phyloP scores from a whole-genome alignment of 2,797 vertebrate species.

The Vultur gryphus region DNA sequence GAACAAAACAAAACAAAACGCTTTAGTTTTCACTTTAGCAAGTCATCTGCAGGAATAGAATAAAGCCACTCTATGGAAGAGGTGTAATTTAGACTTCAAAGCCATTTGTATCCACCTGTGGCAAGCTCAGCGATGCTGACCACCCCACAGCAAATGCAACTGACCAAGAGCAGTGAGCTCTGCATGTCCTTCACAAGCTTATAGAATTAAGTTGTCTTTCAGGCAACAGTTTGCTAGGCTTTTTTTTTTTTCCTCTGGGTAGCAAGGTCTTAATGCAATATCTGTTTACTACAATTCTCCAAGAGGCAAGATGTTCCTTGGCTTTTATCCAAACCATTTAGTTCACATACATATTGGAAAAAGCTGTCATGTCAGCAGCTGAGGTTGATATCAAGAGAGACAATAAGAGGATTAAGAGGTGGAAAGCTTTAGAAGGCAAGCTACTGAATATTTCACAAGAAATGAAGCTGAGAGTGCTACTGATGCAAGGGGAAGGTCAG shows the following conservation, averaged over 20 bases:
- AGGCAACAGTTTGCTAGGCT: background rate
- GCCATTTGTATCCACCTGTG: background rate
- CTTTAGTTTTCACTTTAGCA: background rate
- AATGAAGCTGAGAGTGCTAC: background rate
- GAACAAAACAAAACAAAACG: background rate
- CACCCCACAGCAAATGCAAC: background rate
- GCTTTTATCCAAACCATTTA: conserved; percentile 50
- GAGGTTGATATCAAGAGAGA: conserved; percentile 44
- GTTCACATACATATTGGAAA: conserved; percentile 51
- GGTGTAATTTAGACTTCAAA: background rate
- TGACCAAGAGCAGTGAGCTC: background rate
- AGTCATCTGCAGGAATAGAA: background rate
- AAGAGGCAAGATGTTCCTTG: conserved; percentile 23
- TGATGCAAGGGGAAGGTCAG: conserved; percentile 18
- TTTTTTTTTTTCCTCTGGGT: background rate
- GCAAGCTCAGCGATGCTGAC: background rate
- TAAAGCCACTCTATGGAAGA: background rate
- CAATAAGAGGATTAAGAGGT: conserved; percentile 52
- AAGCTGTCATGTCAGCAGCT: conserved; percentile 48
- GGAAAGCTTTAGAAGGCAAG: conserved; percentile 22
- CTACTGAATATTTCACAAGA: conserved; percentile 40
- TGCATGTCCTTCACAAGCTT: background rate
- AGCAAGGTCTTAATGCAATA: conserved; percentile 29
- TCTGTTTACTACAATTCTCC: conserved; percentile 38
- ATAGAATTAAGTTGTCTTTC: background rate